These are phyloP conservation scores for Tadarida brasiliensis DNA, from an alignment of 2,797 vertebrate species.

Conservation along the genomic window DNA sequence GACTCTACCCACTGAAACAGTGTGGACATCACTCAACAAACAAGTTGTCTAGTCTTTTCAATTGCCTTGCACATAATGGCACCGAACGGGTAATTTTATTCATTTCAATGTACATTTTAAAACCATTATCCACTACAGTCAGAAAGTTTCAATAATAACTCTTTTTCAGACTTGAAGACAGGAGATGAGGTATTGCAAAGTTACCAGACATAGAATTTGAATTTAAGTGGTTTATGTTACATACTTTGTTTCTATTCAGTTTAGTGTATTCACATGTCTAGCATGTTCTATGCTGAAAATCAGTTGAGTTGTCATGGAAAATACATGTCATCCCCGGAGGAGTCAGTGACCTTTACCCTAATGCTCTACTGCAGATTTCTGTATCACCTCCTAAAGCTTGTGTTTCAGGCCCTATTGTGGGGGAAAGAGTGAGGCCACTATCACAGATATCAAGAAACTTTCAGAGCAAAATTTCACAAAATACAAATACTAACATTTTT, in stretches of 20 bases:
- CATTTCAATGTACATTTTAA: neutral
- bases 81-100: neutral
- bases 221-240: neutral
- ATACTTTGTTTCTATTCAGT: neutral
- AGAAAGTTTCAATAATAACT: neutral
- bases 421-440: neutral
- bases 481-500: neutral
- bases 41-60: neutral
- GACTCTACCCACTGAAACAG: neutral
- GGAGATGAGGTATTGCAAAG: neutral
- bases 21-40: neutral
- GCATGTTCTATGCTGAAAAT: neutral
- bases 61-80: neutral
- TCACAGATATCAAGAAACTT: neutral
- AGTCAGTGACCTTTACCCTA: neutral
- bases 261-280: neutral
- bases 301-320: neutral
- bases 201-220: neutral
- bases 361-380: neutral
- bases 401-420: neutral
- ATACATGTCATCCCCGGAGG: neutral
- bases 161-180: neutral
- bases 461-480: neutral
- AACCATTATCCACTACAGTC: neutral
- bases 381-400: neutral